These are phyloP conservation scores for Nebria ingens DNA, from an alignment of 1,140 invertebrate genomes.

Conservation along the genomic window DNA sequence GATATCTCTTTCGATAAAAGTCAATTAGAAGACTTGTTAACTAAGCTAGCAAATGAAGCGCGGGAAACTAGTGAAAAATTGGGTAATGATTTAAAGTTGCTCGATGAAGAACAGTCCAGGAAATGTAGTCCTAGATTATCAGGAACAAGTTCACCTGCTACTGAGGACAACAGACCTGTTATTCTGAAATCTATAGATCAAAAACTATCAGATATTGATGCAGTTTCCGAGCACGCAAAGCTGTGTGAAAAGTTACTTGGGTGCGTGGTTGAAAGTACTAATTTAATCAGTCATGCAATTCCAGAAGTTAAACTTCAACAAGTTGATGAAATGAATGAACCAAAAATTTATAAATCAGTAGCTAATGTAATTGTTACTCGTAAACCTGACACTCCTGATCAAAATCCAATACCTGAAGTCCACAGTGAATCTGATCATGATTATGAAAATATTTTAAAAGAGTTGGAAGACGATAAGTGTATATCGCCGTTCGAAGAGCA, in stretches of 20 bases:
- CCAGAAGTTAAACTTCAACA: slow-evolving; percentile 15
- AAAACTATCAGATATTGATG: slow-evolving; percentile 29
- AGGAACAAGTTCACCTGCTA: background rate
- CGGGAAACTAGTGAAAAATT: slow-evolving; percentile 43
- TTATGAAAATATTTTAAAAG: slow-evolving; percentile 27
- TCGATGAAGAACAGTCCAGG: background rate
- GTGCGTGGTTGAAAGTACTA: slow-evolving; percentile 30
- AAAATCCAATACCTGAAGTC: slow-evolving; percentile 5
- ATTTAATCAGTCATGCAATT: slow-evolving; percentile 19
- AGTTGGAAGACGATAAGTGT: slow-evolving; percentile 12
- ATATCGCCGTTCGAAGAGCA: slow-evolving; percentile 26
- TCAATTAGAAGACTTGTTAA: slow-evolving; percentile 29
- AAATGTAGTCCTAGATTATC: background rate
- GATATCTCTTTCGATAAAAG: slow-evolving; percentile 14
- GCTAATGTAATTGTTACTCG: slow-evolving; percentile 23
- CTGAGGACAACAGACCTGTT: background rate
- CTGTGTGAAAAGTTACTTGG: slow-evolving; percentile 37
- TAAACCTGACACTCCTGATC: slow-evolving; percentile 1
- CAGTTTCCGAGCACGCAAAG: slow-evolving; percentile 35
- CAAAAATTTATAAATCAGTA: slow-evolving; percentile 15
- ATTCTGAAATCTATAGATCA: slow-evolving; percentile 13
- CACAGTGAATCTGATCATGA: slow-evolving; percentile 27
- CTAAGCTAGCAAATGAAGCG: slow-evolving; percentile 29
- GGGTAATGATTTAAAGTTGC: slow-evolving; percentile 33
- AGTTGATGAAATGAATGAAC: slow-evolving; percentile 25